Base-by-base conservation (phyloP, 1,140 invertebrate genomes). In the Elymnias hypermnestra region DNA sequence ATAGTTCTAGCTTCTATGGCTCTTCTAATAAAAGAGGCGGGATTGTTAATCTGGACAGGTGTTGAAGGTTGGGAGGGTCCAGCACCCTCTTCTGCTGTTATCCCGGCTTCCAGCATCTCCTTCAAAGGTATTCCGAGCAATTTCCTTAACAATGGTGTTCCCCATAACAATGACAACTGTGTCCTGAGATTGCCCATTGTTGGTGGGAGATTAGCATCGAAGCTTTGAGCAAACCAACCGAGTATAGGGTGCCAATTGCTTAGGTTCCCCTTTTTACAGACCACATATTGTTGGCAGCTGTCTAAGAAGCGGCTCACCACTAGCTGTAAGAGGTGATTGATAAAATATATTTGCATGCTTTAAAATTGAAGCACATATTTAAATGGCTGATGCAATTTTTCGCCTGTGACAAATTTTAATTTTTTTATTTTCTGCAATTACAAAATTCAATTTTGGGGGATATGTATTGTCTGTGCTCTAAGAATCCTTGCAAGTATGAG, bases 201-300 rank as follows among this genome's bases (percentile, higher is more conserved):
- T 42, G 94, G 94, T 62, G 96, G 94, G 19, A 97, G 88, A n/a
- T 91, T 92, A 4, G 88, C 85, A 73, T 98, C 95, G 29, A 95
- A 91, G 5, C 91, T 90, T 59, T 97, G 95, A 5, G 94, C 93
- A 85, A 97, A 97, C 96, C 97, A 99, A n/a, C 97, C 97, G 4
- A 99, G 87, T 17, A 99, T 91, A 9, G 97, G 97, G 88, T 99
- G 97, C 97, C 97, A 99, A 75, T 98, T 95, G 23, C 95, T 97
- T 18, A 97, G 89, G 72, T 94, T 95, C 10, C 94, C 94, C 66
- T 94, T 92, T 79, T 97, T 97, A 39, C 89, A 92, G 3, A 92
- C 91, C 5, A 96, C 94, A 69, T 95, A 96, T 58, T 93, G 91
- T 58, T 95, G 93, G 75, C 95, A 96, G 36, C 91, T 93, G 74